phyloP scores from a whole-genome alignment of 1,140 invertebrate species.

The Carposina sasakii region DNA sequence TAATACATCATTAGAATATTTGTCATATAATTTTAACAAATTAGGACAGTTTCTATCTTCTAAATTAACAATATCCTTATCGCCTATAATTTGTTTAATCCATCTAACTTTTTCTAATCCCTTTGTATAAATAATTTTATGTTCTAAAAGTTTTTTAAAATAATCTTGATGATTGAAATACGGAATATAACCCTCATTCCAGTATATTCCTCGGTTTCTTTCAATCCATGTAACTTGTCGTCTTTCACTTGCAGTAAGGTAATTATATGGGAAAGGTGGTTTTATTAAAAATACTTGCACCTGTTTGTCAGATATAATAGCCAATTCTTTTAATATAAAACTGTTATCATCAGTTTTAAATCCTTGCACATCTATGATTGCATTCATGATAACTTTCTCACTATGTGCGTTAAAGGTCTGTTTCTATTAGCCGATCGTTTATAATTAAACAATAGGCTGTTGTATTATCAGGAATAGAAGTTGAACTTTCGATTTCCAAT shows the following conservation, averaged over 20 bases:
- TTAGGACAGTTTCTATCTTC: slow-evolving; percentile 6
- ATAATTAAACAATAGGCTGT: slow-evolving; percentile 27
- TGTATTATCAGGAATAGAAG: slow-evolving; percentile 23
- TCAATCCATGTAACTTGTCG: slow-evolving; percentile 4
- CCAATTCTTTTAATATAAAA: slow-evolving; percentile 23
- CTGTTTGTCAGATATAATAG: slow-evolving; percentile 8
- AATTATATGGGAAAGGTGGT: slow-evolving; percentile 11
- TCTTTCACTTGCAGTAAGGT: background rate
- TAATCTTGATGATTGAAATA: background rate
- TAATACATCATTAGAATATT: slow-evolving; percentile 1
- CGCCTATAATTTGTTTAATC: background rate
- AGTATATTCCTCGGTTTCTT: slow-evolving; percentile 6
- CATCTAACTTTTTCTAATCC: slow-evolving; percentile 5
- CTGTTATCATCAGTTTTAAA: slow-evolving; percentile 14
- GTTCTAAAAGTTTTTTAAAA: background rate
- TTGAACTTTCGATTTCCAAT: slow-evolving; percentile 18
- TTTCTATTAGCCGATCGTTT: slow-evolving; percentile 25
- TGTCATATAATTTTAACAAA: slow-evolving; percentile 1
- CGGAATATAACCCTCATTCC: slow-evolving; percentile 7
- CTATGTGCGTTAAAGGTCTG: slow-evolving; percentile 23
- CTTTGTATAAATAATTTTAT: slow-evolving; percentile 7
- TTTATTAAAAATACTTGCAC: slow-evolving; percentile 14
- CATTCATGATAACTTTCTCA: slow-evolving; percentile 22
- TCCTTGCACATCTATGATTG: slow-evolving; percentile 19
- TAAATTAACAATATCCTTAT: slow-evolving; percentile 7